These are phyloP conservation scores for Orgyia antiqua DNA, from an alignment of 2,888 invertebrate genomes.

Conservation along the genomic window DNA sequence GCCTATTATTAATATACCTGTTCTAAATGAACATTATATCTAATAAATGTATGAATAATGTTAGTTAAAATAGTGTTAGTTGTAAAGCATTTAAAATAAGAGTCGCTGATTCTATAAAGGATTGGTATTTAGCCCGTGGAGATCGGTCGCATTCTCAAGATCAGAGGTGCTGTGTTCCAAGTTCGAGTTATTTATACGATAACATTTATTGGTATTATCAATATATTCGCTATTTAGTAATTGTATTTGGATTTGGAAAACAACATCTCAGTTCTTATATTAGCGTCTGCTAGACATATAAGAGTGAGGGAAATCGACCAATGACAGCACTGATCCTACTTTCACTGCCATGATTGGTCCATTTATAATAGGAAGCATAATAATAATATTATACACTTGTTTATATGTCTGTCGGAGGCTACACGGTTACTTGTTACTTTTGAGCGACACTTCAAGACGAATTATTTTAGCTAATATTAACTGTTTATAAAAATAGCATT, in stretches of 20 bases:
- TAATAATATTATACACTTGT: slow-evolving; percentile 68
- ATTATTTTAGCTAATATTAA: slow-evolving; percentile 56
- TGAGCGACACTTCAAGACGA: slow-evolving; percentile 76
- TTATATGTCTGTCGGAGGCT: slow-evolving; percentile 76
- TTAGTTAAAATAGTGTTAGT: slow-evolving; percentile 51
- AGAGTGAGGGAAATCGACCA: slow-evolving; percentile 70
- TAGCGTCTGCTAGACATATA: slow-evolving; percentile 74
- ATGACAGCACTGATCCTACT: slow-evolving; percentile 68
- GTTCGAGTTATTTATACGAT: slow-evolving; percentile 27
- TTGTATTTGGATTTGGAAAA: slow-evolving; percentile 54
- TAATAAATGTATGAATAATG: slow-evolving; percentile 54
- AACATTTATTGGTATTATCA: too few species aligned
- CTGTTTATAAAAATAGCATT: slow-evolving; percentile 65
- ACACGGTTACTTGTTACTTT: slow-evolving; percentile 65
- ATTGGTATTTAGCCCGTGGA: slow-evolving; percentile 52
- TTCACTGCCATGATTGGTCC: slow-evolving; percentile 78
- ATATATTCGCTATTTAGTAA: slow-evolving; percentile 2
- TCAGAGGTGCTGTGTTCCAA: slow-evolving; percentile 60
- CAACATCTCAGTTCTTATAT: slow-evolving; percentile 61
- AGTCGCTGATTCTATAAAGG: slow-evolving; percentile 75
- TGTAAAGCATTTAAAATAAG: slow-evolving; percentile 65
- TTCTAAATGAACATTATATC: slow-evolving; percentile 46
- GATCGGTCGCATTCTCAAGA: slow-evolving; percentile 74
- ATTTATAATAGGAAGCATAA: slow-evolving; percentile 64
- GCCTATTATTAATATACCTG: too few species aligned